Percentiles rank a stretch among this genome's conserved stretches.
Evolutionary conservation across 2,113 vertebrate species (phyloP).

Genomic region (Castor canadensis): DNA sequence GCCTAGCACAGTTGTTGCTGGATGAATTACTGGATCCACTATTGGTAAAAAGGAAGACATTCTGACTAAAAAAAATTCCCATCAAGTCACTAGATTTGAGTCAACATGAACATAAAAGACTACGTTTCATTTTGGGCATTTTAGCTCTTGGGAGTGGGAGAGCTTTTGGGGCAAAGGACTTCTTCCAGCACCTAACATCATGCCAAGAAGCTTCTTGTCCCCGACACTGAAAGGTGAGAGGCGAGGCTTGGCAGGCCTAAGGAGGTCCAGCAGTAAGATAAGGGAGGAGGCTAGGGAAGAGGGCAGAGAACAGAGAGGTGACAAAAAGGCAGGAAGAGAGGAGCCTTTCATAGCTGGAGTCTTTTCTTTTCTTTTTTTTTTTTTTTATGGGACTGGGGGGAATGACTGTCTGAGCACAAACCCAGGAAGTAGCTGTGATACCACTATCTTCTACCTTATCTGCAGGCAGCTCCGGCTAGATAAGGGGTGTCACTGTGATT

Average conservation of each 20-base stretch:
- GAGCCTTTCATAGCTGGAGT: background rate
- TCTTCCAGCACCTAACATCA: background rate
- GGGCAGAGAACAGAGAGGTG: constrained; percentile 17
- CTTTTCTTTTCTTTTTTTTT: background rate
- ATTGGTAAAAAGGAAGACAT: background rate
- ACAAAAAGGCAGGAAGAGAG: constrained; percentile 60
- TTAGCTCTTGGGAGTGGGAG: background rate
- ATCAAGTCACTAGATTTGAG: background rate
- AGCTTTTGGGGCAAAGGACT: background rate
- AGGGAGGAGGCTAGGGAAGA: background rate
- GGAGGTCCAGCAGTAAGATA: background rate
- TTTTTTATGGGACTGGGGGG: constrained; percentile 17
- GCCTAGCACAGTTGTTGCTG: background rate
- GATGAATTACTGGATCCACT: background rate
- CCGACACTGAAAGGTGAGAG: constrained; percentile 32
- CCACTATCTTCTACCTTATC: constrained; percentile 71
- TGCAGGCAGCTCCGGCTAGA: constrained; percentile 73
- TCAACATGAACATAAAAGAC: background rate
- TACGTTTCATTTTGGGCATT: background rate
- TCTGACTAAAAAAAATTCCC: background rate
- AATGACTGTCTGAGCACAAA: constrained; percentile 70
- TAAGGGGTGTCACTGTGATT: constrained; percentile 79
- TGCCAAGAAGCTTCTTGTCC: background rate
- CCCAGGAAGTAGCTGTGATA: constrained; percentile 62
- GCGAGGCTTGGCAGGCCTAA: background rate